phyloP scores from a whole-genome alignment of 2,113 vertebrate genomes.

The Sapayoa aenigma region DNA sequence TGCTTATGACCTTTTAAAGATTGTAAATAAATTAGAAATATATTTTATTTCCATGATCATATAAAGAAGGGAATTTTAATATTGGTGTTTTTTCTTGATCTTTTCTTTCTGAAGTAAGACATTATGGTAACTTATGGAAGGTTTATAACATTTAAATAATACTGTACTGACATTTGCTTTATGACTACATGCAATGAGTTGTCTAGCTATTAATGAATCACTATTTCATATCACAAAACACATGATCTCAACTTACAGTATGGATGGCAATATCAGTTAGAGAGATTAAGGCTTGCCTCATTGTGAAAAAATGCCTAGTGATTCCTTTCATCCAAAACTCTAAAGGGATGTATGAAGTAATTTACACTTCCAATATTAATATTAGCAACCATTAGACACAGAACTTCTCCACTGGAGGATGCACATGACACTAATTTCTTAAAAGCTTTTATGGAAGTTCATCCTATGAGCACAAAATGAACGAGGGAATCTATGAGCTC shows the following conservation, averaged over 20 bases:
- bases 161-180: neutral
- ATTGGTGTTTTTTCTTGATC: neutral
- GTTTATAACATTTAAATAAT: neutral
- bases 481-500: neutral
- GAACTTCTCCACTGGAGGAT: neutral
- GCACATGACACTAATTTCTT: neutral
- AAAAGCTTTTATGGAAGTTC: neutral
- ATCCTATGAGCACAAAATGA: neutral
- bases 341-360: neutral
- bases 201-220: neutral
- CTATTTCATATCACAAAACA: neutral
- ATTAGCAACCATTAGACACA: neutral
- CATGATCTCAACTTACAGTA: neutral
- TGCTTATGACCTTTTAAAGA: neutral
- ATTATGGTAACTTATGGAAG: neutral
- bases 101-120: neutral
- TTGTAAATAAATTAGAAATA: neutral
- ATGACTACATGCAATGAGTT: neutral
- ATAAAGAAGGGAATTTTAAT: neutral
- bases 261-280: neutral
- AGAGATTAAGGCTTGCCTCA: neutral
- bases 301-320: neutral
- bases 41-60: neutral
- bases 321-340: neutral
- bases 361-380: neutral